Evolutionary conservation across 2,113 vertebrate species (phyloP), one percentile per base, ranked within the genome.

Genomic region (Syngnathus floridae): DNA sequence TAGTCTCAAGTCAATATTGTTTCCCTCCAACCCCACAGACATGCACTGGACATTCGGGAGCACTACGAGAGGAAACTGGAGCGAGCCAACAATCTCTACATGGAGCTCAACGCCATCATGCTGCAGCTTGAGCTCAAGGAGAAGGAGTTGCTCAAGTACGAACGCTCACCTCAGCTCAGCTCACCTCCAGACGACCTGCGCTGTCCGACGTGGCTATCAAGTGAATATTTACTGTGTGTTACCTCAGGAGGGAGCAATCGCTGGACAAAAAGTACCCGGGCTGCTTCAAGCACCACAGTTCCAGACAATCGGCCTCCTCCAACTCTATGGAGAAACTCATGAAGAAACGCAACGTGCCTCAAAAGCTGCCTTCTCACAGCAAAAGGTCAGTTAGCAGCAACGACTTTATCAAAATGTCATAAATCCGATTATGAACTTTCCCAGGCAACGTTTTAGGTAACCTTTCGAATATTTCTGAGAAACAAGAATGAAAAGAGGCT

Each of bases 41-140:
- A 98, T 45, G 95, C 95, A 0, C 80, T 98, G 81, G 96, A 98
- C 87, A 97, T 98, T 87, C 89, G 96, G 69, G 96, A 98, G 75
- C 95, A 98, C 85, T 98, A 98, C 10, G 96, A 98, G 81, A 88
- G 96, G 66, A 98, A 98, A 63, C 86, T 98, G 84, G 95, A 98
- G 68, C 82, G 96, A 55, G 96, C 95, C 84, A 98, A 98, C 86
- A 98, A 97, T 72, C 91, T 98, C 4, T 98, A 98, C 88, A 96
- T 98, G 96, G 96, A 98, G 77, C 93, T 98, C 1, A 98, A 95
- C 0, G 94, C 94, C 0, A 94, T 98, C 14, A 98, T 98, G 96
- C 78, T 98, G 69, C 96, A 98, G 85, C 90, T 98, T 80, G 96
- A 98, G 81, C 92, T 98, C 55, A 98, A 98, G 83, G 96, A 98